A percentile compares a stretch with the other conserved stretches of the same genome.
Conservation (phyloP, 2,113 vertebrate species). For the Tupaia chinensis region DNA sequence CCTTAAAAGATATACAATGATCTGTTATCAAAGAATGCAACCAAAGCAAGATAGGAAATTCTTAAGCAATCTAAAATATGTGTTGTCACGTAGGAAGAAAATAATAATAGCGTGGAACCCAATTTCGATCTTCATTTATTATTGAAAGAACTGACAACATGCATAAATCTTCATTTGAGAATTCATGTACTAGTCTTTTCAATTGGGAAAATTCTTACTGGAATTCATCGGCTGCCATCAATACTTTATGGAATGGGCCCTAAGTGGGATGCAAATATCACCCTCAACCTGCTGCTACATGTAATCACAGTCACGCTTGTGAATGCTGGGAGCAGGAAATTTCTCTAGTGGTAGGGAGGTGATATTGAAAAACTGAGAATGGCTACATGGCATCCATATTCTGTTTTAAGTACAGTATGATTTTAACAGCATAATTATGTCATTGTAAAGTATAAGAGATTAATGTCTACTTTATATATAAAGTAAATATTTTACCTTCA, state of each 20-base stretch:
- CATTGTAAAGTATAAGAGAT: neutral
- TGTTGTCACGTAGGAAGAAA: conserved; percentile 56
- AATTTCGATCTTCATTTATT: conserved; percentile 74
- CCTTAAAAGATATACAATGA: conserved; percentile 55
- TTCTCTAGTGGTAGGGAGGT: neutral
- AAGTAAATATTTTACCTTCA: conserved; percentile 91
- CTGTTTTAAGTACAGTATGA: neutral
- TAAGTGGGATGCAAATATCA: conserved; percentile 42
- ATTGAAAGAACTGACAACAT: conserved; percentile 66
- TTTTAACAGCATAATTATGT: neutral
- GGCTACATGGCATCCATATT: neutral
- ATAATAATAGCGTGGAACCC: conserved; percentile 64
- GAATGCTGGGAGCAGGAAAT: neutral
- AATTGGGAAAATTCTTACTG: conserved; percentile 71
- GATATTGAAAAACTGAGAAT: neutral
- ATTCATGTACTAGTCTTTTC: conserved; percentile 67
- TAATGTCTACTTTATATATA: neutral
- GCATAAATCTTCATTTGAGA: conserved; percentile 73
- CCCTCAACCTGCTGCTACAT: neutral
- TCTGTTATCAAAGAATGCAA: conserved; percentile 55
- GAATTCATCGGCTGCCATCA: conserved; percentile 56
- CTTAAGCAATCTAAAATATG: conserved; percentile 68
- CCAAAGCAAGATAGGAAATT: conserved; percentile 56
- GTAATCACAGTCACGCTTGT: neutral
- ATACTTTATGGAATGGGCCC: neutral